Conservation (phyloP, 1,140 invertebrate species). For the Myzus persicae region DNA sequence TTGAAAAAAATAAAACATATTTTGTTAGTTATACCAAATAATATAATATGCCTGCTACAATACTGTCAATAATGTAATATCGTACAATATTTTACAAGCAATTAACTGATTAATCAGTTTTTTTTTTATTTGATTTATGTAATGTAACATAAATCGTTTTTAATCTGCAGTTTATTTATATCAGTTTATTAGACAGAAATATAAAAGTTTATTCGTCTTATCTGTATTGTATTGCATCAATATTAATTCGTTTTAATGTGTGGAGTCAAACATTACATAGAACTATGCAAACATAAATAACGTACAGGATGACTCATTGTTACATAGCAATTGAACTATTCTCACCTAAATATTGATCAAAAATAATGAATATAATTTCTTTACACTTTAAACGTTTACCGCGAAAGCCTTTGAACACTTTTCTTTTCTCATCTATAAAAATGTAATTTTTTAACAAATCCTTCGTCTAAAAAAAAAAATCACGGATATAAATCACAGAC, state of each 20-base stretch:
- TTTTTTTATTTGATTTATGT: not conserved
- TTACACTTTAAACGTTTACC: not conserved
- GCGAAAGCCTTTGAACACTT: not conserved
- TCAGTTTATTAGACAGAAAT: not conserved
- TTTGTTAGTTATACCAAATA: not conserved
- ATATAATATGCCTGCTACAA: not conserved
- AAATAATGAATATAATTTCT: not conserved
- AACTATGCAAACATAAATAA: not conserved
- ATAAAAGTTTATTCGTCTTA: not conserved
- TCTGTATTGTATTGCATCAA: not conserved
- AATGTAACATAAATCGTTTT: not conserved
- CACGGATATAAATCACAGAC: not conserved
- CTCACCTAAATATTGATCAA: not conserved
- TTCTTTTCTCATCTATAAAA: not conserved
- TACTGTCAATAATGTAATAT: not conserved
- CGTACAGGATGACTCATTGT: not conserved
- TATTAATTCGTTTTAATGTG: not conserved
- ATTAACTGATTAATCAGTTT: not conserved
- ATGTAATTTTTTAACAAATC: not conserved
- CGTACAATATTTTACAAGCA: not conserved
- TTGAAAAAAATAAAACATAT: too few relatives aligned
- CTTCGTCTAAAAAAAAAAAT: not conserved
- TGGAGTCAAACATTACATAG: not conserved
- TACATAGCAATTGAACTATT: not conserved
- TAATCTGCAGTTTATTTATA: not conserved